Conservation (phyloP, 1,140 invertebrate species). For the Rhagoletis pomonella region DNA sequence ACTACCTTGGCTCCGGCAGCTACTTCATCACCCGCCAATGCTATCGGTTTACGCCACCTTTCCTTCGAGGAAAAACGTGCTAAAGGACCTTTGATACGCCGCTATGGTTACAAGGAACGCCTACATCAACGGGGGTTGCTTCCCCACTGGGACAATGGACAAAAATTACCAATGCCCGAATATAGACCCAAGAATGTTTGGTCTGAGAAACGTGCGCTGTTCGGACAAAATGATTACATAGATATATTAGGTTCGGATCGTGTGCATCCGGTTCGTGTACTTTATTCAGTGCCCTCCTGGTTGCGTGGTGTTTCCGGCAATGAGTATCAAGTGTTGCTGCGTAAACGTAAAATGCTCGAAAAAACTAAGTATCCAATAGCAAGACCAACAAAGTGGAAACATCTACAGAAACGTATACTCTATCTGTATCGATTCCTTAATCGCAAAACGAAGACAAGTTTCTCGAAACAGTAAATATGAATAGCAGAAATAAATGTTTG, state of each 20-base stretch:
- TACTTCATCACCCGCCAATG: not conserved
- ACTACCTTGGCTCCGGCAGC: not conserved
- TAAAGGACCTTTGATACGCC: conserved; percentile 77
- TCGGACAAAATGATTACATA: conserved; percentile 98
- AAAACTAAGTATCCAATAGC: conserved; percentile 77
- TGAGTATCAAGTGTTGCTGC: conserved; percentile 86
- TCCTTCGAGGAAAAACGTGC: conserved; percentile 82
- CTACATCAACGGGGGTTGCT: conserved; percentile 81
- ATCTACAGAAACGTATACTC: conserved; percentile 82
- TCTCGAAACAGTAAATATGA: conserved; percentile 76
- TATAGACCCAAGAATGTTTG: conserved; percentile 83
- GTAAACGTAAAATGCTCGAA: conserved; percentile 82
- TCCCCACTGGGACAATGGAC: conserved; percentile 77
- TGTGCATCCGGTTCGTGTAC: conserved; percentile 86
- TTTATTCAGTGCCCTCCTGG: conserved; percentile 91
- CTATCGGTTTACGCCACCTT: conserved; percentile 63
- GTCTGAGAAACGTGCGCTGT: conserved; percentile 85
- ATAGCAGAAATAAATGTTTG: no score
- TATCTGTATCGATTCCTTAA: conserved; percentile 87
- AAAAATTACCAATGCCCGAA: conserved; percentile 79
- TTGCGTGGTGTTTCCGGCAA: conserved; percentile 90
- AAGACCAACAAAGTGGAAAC: conserved; percentile 85
- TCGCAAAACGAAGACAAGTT: conserved; percentile 83
- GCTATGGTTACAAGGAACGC: conserved; percentile 83
- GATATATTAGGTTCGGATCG: conserved; percentile 91